phyloP scores from a whole-genome alignment of 2,888 invertebrate species.

The Nyleta sp. region DNA sequence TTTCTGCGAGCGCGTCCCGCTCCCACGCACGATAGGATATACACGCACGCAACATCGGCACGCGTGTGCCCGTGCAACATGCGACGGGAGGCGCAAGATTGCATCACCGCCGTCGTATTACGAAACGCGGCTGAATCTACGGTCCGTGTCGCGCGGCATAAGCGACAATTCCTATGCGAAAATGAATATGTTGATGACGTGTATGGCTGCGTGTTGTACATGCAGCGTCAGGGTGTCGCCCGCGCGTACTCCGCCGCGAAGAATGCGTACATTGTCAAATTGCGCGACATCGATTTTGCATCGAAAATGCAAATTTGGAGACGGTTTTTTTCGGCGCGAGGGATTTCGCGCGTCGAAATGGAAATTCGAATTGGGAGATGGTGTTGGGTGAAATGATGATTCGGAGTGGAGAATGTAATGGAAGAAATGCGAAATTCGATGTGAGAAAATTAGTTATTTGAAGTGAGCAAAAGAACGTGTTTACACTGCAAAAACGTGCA shows the following conservation, averaged over 20 bases:
- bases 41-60: conserved; percentile 17
- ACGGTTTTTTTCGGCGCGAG: too few relatives aligned
- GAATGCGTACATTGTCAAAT: too few relatives aligned
- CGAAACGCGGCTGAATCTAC: conserved; percentile 49
- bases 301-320: too few relatives aligned
- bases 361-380: too few relatives aligned
- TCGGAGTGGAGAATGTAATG: too few relatives aligned
- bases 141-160: conserved; percentile 31
- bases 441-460: too few relatives aligned
- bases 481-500: too few relatives aligned
- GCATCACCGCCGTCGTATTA: conserved; percentile 47
- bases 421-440: too few relatives aligned
- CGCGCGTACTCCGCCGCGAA: background rate
- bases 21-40: conserved; percentile 19
- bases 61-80: conserved; percentile 46
- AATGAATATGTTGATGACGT: conserved; percentile 50
- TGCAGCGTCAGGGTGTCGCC: background rate
- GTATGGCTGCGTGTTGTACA: conserved; percentile 33
- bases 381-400: too few relatives aligned
- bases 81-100: conserved; percentile 46
- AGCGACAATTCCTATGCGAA: conserved; percentile 40
- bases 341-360: too few relatives aligned
- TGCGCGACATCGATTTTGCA: too few relatives aligned
- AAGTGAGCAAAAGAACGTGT: too few relatives aligned
- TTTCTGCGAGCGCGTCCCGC: conserved; percentile 46